A percentile compares a stretch with the other conserved stretches of the same genome.
phyloP scores from a whole-genome alignment of 2,888 invertebrate species.

The Linnaemya vulpina region DNA sequence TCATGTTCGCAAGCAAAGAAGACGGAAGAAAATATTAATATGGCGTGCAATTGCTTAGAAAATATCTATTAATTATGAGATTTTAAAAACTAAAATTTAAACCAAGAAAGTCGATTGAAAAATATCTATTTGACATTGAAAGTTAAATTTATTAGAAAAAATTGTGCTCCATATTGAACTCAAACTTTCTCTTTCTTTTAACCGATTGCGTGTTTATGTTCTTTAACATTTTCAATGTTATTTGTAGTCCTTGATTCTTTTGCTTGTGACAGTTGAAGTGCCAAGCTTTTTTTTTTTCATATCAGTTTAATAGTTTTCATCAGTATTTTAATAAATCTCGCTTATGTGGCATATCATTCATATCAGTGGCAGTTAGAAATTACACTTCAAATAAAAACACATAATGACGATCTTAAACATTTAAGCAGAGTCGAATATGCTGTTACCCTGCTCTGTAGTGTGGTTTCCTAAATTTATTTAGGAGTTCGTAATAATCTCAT shows the following conservation, averaged over 20 bases:
- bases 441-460: not conserved
- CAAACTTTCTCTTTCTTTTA: conserved; percentile 3
- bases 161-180: not conserved
- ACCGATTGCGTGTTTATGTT: not conserved
- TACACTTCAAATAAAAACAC: not conserved
- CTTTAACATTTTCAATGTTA: conserved; percentile 37
- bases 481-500: too few relatives aligned
- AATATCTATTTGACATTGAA: not conserved
- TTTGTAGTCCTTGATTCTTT: conserved; percentile 30
- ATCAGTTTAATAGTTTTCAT: conserved; percentile 19
- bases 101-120: not conserved
- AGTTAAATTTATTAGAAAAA: not conserved
- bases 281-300: not conserved
- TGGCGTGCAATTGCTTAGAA: not conserved
- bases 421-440: not conserved
- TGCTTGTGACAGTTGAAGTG: not conserved
- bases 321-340: conserved; percentile 46
- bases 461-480: not conserved
- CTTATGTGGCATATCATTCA: conserved; percentile 51
- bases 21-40: not conserved
- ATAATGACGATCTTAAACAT: conserved; percentile 3
- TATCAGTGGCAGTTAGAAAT: conserved; percentile 50
- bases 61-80: not conserved
- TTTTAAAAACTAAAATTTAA: not conserved
- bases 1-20: not conserved